A percentile compares a stretch with the other conserved stretches of the same genome.
Conservation (phyloP, 2,888 invertebrate species). For the Tolmerus cingulatus region DNA sequence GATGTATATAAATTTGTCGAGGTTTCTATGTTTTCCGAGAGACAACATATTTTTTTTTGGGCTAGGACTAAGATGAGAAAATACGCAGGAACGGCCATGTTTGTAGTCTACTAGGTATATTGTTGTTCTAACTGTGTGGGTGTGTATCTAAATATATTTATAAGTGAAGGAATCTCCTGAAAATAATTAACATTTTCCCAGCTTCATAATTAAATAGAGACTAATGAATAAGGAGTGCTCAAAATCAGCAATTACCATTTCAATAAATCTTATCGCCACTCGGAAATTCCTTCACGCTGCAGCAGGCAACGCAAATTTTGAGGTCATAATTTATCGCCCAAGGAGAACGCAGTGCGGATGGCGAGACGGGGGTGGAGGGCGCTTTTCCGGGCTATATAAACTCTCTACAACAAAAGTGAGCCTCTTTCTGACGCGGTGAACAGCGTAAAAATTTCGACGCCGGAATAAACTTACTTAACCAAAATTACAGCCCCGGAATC, state of each 20-base stretch:
- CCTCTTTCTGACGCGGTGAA: background rate
- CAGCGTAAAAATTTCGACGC: background rate
- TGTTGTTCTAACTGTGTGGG: background rate
- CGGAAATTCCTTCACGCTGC: background rate
- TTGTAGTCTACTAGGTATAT: background rate
- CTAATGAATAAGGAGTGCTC: background rate
- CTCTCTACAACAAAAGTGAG: background rate
- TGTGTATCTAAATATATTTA: background rate
- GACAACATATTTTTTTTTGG: too few relatives aligned
- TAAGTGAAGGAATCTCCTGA: background rate
- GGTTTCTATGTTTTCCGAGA: too few relatives aligned
- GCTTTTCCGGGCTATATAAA: background rate
- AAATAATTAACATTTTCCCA: background rate
- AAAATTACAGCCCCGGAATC: background rate
- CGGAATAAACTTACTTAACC: slow-evolving; percentile 31
- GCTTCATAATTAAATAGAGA: background rate
- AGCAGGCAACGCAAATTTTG: background rate
- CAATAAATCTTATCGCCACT: background rate
- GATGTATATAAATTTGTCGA: too few relatives aligned
- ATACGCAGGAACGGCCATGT: background rate
- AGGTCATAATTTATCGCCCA: background rate
- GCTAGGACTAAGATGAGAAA: too few relatives aligned
- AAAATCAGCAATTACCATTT: background rate
- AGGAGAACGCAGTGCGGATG: background rate
- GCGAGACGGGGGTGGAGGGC: background rate